These are phyloP conservation scores for Lemur catta DNA, from an alignment of 2,797 vertebrate species.

Conservation along the genomic window DNA sequence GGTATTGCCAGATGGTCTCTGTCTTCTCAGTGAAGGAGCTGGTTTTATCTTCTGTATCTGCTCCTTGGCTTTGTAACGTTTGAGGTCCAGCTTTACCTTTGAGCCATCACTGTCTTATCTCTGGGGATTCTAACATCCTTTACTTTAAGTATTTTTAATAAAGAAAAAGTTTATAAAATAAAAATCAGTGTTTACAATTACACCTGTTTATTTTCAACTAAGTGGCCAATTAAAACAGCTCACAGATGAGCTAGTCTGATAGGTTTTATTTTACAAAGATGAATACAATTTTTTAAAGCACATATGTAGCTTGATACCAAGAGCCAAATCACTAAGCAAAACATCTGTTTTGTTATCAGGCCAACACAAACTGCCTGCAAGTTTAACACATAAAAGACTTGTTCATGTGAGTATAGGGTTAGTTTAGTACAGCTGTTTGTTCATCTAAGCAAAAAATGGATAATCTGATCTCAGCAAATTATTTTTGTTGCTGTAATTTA, in stretches of 20 bases:
- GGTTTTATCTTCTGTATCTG: neutral
- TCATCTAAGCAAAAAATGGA: slow-evolving; percentile 35
- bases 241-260: neutral
- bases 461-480: slow-evolving; percentile 60
- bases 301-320: neutral
- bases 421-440: slow-evolving; percentile 26
- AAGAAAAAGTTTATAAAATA: neutral
- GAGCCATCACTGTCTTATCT: neutral
- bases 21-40: neutral
- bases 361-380: slow-evolving; percentile 53
- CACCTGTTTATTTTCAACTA: slow-evolving; percentile 43
- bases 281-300: neutral
- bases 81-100: neutral
- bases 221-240: neutral
- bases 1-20: neutral
- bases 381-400: slow-evolving; percentile 34
- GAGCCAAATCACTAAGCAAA: slow-evolving; percentile 35
- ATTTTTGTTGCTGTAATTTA: slow-evolving; percentile 53
- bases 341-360: slow-evolving; percentile 51
- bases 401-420: slow-evolving; percentile 40
- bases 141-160: neutral
- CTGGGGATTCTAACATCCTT: neutral
- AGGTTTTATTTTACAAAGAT: neutral
- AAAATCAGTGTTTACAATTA: slow-evolving; percentile 30
- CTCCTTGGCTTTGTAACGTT: neutral